Evolutionary conservation across 2,888 invertebrate species (phyloP).

Genomic region (Aphidoletes aphidimyza): DNA sequence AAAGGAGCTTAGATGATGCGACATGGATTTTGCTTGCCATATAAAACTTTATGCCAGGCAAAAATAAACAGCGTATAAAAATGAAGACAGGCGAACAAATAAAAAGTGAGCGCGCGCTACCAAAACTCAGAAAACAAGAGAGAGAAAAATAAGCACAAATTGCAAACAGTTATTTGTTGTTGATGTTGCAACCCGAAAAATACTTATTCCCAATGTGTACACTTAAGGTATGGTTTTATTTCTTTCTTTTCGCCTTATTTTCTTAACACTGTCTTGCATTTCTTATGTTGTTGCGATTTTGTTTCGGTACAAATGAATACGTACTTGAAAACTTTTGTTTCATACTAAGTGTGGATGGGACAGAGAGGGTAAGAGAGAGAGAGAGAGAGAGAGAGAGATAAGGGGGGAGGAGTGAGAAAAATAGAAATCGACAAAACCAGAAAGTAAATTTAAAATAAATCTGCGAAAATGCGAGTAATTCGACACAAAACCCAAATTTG

Average conservation of each 20-base stretch:
- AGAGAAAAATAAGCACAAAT: not conserved
- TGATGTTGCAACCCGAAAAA: slow-evolving; percentile 44
- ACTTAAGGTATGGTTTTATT: slow-evolving; percentile 44
- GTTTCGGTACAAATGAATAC: slow-evolving; percentile 40
- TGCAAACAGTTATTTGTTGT: slow-evolving; percentile 37
- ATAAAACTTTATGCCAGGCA: not conserved
- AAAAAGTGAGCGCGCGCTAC: not conserved
- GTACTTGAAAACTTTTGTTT: slow-evolving; percentile 13
- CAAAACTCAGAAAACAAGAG: not conserved
- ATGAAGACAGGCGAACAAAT: not conserved
- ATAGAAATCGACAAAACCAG: no score
- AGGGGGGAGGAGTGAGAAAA: not conserved
- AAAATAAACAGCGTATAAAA: not conserved
- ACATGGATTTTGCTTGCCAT: not conserved
- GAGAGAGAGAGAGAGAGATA: not conserved
- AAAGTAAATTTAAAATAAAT: no score
- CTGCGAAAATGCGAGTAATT: no score
- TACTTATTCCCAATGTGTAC: slow-evolving; percentile 46
- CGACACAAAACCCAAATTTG: not conserved
- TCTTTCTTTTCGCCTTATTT: no score
- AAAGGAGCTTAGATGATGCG: not conserved
- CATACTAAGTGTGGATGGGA: not conserved
- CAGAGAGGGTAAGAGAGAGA: not conserved
- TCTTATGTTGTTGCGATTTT: not conserved
- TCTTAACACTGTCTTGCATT: no score